A percentile compares a stretch with the other conserved stretches of the same genome.
Conservation (phyloP, 2,888 invertebrate genomes). For the Empis stercorea region DNA sequence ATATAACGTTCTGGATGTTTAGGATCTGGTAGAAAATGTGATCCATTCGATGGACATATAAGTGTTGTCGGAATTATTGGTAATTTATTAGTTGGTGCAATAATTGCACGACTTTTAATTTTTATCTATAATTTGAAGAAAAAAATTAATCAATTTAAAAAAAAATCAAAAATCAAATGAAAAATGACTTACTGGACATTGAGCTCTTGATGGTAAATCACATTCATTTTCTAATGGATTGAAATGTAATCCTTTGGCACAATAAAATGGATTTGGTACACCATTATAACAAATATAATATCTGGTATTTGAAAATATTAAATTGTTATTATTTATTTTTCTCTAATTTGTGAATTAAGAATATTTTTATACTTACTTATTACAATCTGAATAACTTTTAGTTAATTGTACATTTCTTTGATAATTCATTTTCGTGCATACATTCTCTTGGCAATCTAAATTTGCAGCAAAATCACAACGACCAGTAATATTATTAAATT, state of each 20-base stretch:
- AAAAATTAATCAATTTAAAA: background rate
- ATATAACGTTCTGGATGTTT: conserved; percentile 21
- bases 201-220: conserved; percentile 22
- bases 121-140: conserved; percentile 18
- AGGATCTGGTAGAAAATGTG: conserved; percentile 22
- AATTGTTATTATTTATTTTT: background rate
- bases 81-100: conserved; percentile 19
- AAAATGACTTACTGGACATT: conserved; percentile 26
- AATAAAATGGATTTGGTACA: conserved; percentile 17
- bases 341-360: background rate
- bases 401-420: conserved; percentile 20
- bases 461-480: conserved; percentile 28
- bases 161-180: no score
- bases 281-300: conserved; percentile 27
- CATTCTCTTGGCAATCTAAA: conserved; percentile 28
- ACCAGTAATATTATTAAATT: conserved; percentile 25
- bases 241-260: conserved; percentile 23
- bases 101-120: conserved; percentile 21
- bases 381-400: conserved; percentile 22
- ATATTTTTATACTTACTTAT: conserved; percentile 17
- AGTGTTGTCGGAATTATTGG: conserved; percentile 26
- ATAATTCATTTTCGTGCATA: conserved; percentile 23
- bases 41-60: conserved; percentile 23
- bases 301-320: conserved; percentile 8
- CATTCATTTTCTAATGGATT: conserved; percentile 20